These are phyloP conservation scores for Prionace glauca DNA, from an alignment of 2,797 vertebrate genomes.

Conservation along the genomic window DNA sequence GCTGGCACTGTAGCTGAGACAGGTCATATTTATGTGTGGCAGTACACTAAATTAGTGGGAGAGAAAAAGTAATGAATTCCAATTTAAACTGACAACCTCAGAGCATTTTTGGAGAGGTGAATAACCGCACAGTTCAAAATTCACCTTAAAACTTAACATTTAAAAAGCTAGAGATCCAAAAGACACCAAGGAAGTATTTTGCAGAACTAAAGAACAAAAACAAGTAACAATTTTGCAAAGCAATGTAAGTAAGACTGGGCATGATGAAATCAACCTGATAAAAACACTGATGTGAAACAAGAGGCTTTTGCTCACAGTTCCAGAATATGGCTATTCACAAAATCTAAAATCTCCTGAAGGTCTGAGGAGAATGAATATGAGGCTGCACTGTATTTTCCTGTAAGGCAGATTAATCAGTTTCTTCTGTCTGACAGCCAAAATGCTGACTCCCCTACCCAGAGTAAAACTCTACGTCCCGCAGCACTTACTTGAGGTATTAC, in stretches of 20 bases:
- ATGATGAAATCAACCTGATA: neutral
- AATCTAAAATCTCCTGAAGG: neutral
- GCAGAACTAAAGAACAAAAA: too few relatives aligned
- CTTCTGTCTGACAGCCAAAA: neutral
- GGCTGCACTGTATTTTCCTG: neutral
- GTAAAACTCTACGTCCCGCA: too few relatives aligned
- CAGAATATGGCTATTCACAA: neutral
- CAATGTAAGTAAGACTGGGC: neutral
- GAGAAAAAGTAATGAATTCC: neutral
- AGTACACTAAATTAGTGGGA: neutral
- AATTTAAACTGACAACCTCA: neutral
- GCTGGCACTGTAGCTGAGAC: neutral
- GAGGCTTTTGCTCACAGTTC: neutral
- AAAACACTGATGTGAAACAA: neutral
- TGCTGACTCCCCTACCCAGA: neutral
- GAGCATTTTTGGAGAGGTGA: neutral
- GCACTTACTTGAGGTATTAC: neutral
- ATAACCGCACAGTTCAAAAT: neutral
- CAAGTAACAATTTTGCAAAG: neutral
- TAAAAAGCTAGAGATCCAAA: neutral
- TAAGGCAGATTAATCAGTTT: too few relatives aligned
- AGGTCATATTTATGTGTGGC: neutral
- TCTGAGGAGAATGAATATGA: neutral
- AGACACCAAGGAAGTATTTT: too few relatives aligned
- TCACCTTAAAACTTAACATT: neutral